Evolutionary conservation across 1,140 invertebrate genomes (phyloP).

Genomic region (Achroia grisella): DNA sequence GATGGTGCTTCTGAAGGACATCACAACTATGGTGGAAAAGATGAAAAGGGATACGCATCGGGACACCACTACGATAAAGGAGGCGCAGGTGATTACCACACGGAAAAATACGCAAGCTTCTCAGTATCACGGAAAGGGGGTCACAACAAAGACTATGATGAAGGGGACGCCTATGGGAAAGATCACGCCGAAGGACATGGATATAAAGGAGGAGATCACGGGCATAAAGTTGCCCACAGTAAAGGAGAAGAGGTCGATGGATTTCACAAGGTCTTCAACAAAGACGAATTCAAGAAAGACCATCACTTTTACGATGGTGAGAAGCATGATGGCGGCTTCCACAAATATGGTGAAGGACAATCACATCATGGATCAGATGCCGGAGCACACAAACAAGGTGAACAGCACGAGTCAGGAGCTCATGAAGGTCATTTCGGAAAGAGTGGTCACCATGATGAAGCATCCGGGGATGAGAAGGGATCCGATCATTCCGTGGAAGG

Average conservation of each 20-base stretch:
- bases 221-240: constrained; percentile 76
- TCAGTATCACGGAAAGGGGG: constrained; percentile 31
- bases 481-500: constrained; percentile 60
- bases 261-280: constrained; percentile 80
- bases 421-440: constrained; percentile 53
- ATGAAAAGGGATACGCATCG: constrained; percentile 57
- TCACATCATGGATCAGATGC: constrained; percentile 61
- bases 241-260: constrained; percentile 79
- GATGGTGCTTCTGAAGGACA: constrained; percentile 45
- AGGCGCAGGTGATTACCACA: constrained; percentile 47
- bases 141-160: constrained; percentile 35
- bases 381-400: constrained; percentile 69
- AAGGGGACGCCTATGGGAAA: constrained; percentile 45
- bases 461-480: constrained; percentile 49
- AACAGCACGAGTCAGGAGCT: constrained; percentile 65
- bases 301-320: constrained; percentile 80
- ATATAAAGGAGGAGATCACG: constrained; percentile 78
- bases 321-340: constrained; percentile 74
- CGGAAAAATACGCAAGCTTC: constrained; percentile 49
- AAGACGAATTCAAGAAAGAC: constrained; percentile 82
- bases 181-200: constrained; percentile 67
- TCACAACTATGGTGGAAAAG: constrained; percentile 46
- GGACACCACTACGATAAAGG: constrained; percentile 46
- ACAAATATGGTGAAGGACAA: constrained; percentile 71
- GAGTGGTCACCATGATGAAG: constrained; percentile 63